A percentile compares a stretch with the other conserved stretches of the same genome.
Conservation (phyloP, 2,113 vertebrate species). For the Mastomys coucha region DNA sequence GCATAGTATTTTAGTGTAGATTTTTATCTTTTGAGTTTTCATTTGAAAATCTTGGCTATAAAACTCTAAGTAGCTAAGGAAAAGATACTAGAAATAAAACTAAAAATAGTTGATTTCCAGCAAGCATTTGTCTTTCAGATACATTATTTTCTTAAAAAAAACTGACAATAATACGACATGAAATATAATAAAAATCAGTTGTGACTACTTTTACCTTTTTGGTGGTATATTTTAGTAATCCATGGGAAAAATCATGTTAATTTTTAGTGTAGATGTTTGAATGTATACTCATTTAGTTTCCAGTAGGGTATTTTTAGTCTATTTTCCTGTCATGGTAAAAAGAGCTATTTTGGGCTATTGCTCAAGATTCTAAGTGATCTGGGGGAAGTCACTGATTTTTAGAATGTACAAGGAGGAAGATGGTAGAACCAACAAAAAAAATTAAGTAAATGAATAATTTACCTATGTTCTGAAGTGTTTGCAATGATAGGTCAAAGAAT, state of each 20-base stretch:
- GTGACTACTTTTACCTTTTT: background rate
- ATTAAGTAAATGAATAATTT: background rate
- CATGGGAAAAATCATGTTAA: background rate
- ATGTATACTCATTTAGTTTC: background rate
- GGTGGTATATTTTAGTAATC: background rate
- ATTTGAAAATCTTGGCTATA: background rate
- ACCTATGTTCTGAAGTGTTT: background rate
- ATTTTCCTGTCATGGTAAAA: background rate
- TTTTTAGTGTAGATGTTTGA: background rate
- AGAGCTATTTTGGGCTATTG: background rate
- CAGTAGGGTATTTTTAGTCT: background rate
- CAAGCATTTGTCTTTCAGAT: background rate
- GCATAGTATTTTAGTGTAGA: background rate
- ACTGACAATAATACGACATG: background rate
- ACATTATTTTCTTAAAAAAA: background rate
- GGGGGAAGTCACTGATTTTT: background rate
- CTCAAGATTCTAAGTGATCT: background rate
- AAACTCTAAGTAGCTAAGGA: background rate
- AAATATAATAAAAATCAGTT: slow-evolving; percentile 6
- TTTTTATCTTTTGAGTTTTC: slow-evolving; percentile 28
- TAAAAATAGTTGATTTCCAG: background rate
- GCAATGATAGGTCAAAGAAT: background rate
- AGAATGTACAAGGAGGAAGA: background rate
- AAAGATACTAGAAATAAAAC: background rate
- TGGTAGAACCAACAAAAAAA: slow-evolving; percentile 5